Conservation (phyloP, 2,113 vertebrate genomes). For the Pseudonaja textilis region DNA sequence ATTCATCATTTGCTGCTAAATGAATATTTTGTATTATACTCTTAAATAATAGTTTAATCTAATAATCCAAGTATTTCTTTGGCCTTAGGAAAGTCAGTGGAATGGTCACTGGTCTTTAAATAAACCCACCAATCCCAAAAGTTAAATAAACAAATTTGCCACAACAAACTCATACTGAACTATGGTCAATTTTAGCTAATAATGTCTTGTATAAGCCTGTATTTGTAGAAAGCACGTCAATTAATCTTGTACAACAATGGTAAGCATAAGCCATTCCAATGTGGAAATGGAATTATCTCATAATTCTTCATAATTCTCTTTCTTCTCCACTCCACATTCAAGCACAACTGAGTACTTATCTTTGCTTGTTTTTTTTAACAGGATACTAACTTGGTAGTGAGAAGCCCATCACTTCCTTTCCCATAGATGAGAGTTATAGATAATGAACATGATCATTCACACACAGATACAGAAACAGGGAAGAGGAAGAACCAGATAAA, state of each 20-base stretch:
- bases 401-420: neutral
- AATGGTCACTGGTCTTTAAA: neutral
- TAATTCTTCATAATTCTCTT: neutral
- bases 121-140: neutral
- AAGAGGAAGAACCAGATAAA: neutral
- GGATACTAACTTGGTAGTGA: neutral
- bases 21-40: conserved; percentile 7
- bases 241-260: neutral
- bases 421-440: neutral
- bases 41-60: neutral
- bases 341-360: neutral
- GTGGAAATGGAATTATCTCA: neutral
- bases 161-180: neutral
- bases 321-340: neutral
- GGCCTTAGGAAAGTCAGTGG: neutral
- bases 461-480: neutral
- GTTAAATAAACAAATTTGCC: neutral
- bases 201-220: neutral
- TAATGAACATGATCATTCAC: neutral
- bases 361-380: neutral
- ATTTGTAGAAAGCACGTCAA: neutral
- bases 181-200: neutral
- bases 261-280: neutral
- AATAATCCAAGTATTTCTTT: neutral
- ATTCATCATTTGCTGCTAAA: conserved; percentile 14